Evolutionary conservation across 2,113 vertebrate genomes (phyloP).

Genomic region (Malurus alboscapulatus): DNA sequence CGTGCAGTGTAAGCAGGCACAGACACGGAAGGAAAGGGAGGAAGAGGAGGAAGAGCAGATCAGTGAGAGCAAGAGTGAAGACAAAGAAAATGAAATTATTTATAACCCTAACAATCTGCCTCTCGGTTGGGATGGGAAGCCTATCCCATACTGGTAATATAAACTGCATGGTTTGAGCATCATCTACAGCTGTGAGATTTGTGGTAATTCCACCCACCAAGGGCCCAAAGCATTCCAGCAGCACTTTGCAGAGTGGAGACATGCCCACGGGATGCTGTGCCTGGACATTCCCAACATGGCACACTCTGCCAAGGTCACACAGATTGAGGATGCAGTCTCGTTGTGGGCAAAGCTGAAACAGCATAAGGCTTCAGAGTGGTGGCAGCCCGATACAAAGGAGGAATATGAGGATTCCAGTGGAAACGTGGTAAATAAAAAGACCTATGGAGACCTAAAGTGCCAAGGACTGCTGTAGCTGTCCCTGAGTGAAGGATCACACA

Average conservation of each 20-base stretch:
- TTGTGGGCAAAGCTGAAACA: constrained; percentile 96
- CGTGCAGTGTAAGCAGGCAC: constrained; percentile 92
- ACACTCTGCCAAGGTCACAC: constrained; percentile 96
- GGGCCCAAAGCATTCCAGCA: constrained; percentile 97
- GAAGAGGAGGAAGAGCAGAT: constrained; percentile 97
- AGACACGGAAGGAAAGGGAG: constrained; percentile 92
- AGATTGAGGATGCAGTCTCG: constrained; percentile 95
- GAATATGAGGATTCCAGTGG: constrained; percentile 97
- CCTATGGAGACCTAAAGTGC: constrained; percentile 94
- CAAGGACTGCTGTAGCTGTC: constrained; percentile 88
- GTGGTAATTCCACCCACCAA: constrained; percentile 95
- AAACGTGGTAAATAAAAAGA: constrained; percentile 97
- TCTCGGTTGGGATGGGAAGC: constrained; percentile 96
- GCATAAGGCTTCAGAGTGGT: constrained; percentile 92
- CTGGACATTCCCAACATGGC: constrained; percentile 96
- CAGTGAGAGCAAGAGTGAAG: constrained; percentile 95
- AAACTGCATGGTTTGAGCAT: constrained; percentile 95
- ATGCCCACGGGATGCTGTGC: constrained; percentile 95
- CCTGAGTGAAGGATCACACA: neutral
- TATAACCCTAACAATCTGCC: constrained; percentile 98
- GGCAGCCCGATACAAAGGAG: constrained; percentile 98
- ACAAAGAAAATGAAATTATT: constrained; percentile 97
- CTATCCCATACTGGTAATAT: constrained; percentile 96
- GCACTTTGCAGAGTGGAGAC: constrained; percentile 92
- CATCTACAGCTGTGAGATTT: constrained; percentile 99